Evolutionary conservation across 2,113 vertebrate genomes (phyloP).

Genomic region (Nesospiza acunhae): DNA sequence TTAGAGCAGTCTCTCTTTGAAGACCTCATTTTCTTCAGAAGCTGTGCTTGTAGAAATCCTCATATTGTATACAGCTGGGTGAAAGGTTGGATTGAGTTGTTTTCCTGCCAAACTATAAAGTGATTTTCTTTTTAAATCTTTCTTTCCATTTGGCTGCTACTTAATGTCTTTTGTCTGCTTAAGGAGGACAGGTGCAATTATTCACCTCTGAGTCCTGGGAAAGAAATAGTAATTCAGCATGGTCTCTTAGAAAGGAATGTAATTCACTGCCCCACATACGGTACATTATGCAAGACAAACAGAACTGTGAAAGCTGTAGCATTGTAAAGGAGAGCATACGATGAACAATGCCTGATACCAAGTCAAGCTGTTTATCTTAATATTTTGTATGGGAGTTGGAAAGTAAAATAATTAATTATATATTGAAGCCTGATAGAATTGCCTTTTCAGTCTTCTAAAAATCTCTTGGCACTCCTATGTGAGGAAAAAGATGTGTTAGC

Average conservation of each 20-base stretch:
- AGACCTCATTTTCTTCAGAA: neutral
- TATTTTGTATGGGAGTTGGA: neutral
- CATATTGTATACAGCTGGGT: neutral
- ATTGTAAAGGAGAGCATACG: neutral
- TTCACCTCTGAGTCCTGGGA: slow-evolving; percentile 37
- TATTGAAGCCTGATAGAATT: neutral
- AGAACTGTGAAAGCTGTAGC: neutral
- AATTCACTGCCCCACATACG: neutral
- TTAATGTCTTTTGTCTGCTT: slow-evolving; percentile 55
- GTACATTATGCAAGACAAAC: slow-evolving; percentile 6
- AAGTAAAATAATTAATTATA: slow-evolving; percentile 4
- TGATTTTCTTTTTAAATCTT: slow-evolving; percentile 36
- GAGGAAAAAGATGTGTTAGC: neutral
- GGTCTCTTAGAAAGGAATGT: neutral
- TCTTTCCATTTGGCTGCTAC: slow-evolving; percentile 37
- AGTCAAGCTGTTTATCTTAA: slow-evolving; percentile 19
- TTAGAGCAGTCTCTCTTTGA: neutral
- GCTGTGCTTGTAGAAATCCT: neutral
- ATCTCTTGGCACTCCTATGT: neutral
- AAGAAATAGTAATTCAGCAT: slow-evolving; percentile 46
- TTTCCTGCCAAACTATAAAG: slow-evolving; percentile 38
- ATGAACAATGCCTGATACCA: neutral
- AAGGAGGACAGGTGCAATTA: slow-evolving; percentile 59
- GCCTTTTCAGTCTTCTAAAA: neutral
- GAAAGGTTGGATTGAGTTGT: slow-evolving; percentile 25